Evolutionary conservation across 2,888 invertebrate genomes (phyloP), one percentile per base, ranked within the genome.

Genomic region (Cephus spinipes): DNA sequence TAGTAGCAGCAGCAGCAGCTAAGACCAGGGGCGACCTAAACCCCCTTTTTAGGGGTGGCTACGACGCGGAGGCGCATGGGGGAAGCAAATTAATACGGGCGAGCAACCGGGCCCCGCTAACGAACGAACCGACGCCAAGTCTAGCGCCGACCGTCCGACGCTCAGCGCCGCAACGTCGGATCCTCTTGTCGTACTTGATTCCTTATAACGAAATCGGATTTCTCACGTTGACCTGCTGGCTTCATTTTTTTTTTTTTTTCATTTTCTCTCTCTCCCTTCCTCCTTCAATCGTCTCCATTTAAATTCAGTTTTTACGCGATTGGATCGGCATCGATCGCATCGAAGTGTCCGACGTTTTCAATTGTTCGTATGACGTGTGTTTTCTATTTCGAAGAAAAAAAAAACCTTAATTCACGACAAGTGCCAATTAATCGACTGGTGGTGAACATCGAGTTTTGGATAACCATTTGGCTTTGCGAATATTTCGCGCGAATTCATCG

Each of bases 41-140:
- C 83, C 86, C 85, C 85, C 83, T 83, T 85, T 85, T 84, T 81
- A 76, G 82, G 79, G 81, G 82, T 79, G 80, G 81, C 77, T 77
- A 74, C 33, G 78, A 68, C 30, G 77, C 40, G 77, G 78, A 78
- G 75, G 80, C 73, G 76, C 69, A 76, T 76, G 76, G 73, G 77
- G 69, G 83, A 90, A 89, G 91, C 89, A 90, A 91, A 91, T 91
- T 91, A 90, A 91, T 91, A 90, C 90, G 88, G 89, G 88, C 87
- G 89, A 87, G 87, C 88, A 87, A 89, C 88, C 90, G 89, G 87
- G 87, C 87, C 87, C 88, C 87, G 89, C 88, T 90, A 90, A 90
- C 90, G 90, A 90, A 90, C 89, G 90, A 89, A 88, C 87, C 88
- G 88, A 89, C 88, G 90, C 90, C 89, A 90, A 90, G 90, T 89